Base-by-base conservation (phyloP, 1,140 invertebrate genomes). In the Platyura marginata region DNA sequence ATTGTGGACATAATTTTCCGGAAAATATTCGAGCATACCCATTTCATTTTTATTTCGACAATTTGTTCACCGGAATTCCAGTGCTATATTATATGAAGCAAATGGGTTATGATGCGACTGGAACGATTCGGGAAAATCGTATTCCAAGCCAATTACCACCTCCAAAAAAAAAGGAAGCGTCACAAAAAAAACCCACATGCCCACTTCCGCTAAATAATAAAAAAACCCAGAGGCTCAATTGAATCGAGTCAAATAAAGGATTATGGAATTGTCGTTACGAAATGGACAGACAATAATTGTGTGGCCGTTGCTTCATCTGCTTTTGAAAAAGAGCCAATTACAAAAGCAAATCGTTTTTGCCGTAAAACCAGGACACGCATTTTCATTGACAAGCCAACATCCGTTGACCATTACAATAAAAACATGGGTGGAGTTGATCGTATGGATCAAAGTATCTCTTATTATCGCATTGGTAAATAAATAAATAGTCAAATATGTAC, bases 381-480 rank as follows among this genome's bases (percentile, higher is more conserved):
- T 6, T 6, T n/a, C 5, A 18, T 23, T 34, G 19, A 34, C 34
- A 46, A 21, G 21, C 18, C 47, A 39, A 21, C 8, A 18, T 40
- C 35, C 3, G 34, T 51, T 15, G 42, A 47, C 41, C 43, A 46
- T 3, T 53, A 50, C 37, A 53, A 56, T 40, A 51, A 51, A 49
- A 34, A 42, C 39, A 52, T 54, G 53, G 47, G 47, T 38, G 47
- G 49, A n/a, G 55, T 56, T 16, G 47, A 54, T 47, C 38, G 48
- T 37, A 22, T 52, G 21, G 20, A 55, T 40, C 44, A 51, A 40
- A 47, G 46, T 22, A 40, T 56, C 4, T 45, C 47, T 23, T 32
- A 49, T 13, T 50, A 57, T 37, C 45, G 48, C 44, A 53, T 51
- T 21, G 48, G n/a, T n/a, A n/a, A n/a, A n/a, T n/a, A n/a, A n/a